These are phyloP conservation scores for Crossaster papposus DNA, from an alignment of 53 echinoderm and acorn worm genomes.

Conservation along the genomic window DNA sequence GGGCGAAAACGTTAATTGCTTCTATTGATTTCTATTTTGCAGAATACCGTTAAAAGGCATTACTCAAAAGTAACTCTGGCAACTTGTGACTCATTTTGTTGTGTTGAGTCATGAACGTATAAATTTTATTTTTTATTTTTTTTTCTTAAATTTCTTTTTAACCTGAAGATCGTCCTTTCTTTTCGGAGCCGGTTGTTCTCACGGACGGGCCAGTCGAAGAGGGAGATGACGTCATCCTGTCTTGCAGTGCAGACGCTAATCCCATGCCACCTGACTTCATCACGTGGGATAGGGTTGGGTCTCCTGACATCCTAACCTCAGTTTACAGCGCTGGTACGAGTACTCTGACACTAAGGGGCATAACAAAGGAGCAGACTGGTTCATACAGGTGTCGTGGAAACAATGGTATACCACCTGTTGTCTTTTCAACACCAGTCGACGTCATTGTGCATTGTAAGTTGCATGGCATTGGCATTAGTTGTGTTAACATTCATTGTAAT, in stretches of 20 bases:
- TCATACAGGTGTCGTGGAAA: conserved; percentile 20
- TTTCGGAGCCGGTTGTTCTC: background rate
- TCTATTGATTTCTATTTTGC: no score
- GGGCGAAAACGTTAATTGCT: no score
- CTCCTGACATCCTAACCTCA: background rate
- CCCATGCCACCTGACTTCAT: conserved; percentile 38
- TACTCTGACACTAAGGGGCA: background rate
- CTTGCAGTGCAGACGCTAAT: conserved; percentile 51
- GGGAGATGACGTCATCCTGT: conserved; percentile 37
- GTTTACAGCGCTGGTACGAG: conserved; percentile 23
- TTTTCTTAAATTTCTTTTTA: background rate
- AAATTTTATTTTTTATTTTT: no score
- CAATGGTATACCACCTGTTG: conserved; percentile 16
- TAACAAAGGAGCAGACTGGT: conserved; percentile 9
- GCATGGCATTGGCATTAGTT: no score
- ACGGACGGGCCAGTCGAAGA: background rate
- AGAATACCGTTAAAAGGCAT: no score
- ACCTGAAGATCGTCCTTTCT: background rate
- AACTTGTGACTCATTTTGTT: no score
- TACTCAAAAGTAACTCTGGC: no score
- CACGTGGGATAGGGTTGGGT: conserved; percentile 26
- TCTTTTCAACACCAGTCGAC: background rate
- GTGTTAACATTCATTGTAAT: no score
- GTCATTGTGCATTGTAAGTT: conserved; percentile 7
- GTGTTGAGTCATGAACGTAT: no score